Percentiles rank a stretch among this genome's conserved stretches.
phyloP scores from a whole-genome alignment of 2,113 vertebrate species.

The Trematomus loennbergii region DNA sequence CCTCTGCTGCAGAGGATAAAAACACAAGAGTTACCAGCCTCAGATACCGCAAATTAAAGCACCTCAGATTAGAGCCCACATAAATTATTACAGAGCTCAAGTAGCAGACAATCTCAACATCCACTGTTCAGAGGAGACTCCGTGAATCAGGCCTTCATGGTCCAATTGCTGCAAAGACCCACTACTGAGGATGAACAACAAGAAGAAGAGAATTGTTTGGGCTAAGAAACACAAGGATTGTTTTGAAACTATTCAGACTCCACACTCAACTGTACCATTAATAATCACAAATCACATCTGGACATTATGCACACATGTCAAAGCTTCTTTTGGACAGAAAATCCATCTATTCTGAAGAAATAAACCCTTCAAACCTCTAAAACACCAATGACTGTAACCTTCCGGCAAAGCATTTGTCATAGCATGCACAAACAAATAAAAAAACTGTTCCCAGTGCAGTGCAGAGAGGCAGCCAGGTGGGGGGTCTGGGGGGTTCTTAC shows the following conservation, averaged over 20 bases:
- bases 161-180: too few relatives aligned
- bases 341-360: too few relatives aligned
- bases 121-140: too few relatives aligned
- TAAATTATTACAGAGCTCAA: too few relatives aligned
- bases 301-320: neutral
- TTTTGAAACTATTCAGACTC: neutral
- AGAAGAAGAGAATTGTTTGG: neutral
- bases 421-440: neutral
- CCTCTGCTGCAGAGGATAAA: too few relatives aligned
- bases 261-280: neutral
- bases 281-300: neutral
- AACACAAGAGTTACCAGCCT: too few relatives aligned
- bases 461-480: conserved; percentile 1
- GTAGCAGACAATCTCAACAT: too few relatives aligned
- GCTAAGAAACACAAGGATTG: neutral
- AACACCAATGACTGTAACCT: neutral
- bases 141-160: too few relatives aligned
- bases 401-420: conserved; percentile 10
- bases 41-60: too few relatives aligned
- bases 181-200: too few relatives aligned
- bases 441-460: conserved; percentile 27
- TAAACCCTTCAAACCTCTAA: conserved; percentile 2
- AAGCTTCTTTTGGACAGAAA: neutral
- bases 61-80: too few relatives aligned
- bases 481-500: conserved; percentile 50